These are phyloP conservation scores for Phenacoccus solenopsis DNA, from an alignment of 1,140 invertebrate species.

Conservation along the genomic window DNA sequence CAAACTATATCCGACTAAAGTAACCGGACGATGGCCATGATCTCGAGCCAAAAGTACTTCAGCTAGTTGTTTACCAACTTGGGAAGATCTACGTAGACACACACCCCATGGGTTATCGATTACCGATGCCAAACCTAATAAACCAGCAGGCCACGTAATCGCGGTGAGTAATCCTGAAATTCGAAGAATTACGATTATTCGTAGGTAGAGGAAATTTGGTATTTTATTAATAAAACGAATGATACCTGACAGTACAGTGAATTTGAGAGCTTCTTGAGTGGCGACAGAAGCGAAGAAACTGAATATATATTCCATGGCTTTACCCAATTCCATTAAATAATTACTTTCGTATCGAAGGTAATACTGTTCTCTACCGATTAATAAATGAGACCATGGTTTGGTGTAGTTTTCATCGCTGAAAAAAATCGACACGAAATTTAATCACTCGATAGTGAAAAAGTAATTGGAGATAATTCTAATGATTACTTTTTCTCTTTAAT, in stretches of 20 bases:
- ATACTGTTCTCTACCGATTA: conserved; percentile 54
- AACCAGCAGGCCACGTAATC: conserved; percentile 53
- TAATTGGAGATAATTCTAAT: not conserved
- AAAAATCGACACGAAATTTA: no score
- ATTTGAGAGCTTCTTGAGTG: conserved; percentile 59
- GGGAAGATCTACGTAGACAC: conserved; percentile 47
- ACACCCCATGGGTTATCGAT: conserved; percentile 68
- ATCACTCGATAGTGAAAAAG: not conserved
- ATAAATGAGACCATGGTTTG: conserved; percentile 45
- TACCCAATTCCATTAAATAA: conserved; percentile 51
- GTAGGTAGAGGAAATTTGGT: not conserved
- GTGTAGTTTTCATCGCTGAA: conserved; percentile 36
- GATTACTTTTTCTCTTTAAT: conserved; percentile 36
- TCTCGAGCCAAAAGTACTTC: conserved; percentile 48
- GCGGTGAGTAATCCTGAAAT: conserved; percentile 47
- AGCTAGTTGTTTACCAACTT: conserved; percentile 55
- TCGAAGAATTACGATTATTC: not conserved
- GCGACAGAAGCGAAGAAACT: conserved; percentile 51
- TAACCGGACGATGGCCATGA: conserved; percentile 57
- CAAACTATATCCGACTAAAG: conserved; percentile 56
- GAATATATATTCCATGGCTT: conserved; percentile 49
- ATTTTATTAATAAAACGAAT: not conserved
- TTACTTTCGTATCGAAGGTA: conserved; percentile 52
- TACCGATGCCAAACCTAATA: conserved; percentile 47
- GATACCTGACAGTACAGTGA: conserved; percentile 51